Conservation (phyloP, 92 coral and sea anemone genomes). For the Heliopora coerulea region DNA sequence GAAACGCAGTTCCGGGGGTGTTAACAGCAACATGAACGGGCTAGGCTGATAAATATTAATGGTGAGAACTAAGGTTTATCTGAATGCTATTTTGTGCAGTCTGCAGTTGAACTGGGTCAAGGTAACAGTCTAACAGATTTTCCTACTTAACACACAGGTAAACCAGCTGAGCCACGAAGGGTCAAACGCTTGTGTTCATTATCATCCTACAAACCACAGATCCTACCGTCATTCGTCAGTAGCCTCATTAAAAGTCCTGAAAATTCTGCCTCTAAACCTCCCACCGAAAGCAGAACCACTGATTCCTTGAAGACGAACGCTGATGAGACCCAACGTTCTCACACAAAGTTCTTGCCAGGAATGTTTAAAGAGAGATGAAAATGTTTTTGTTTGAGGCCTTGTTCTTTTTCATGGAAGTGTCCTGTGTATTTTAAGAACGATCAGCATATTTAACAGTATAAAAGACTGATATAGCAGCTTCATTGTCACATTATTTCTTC, state of each 20-base stretch:
- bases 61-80: too few species aligned
- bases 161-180: conserved; percentile 3
- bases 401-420: background rate
- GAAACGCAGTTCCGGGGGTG: too few species aligned
- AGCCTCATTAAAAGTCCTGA: background rate
- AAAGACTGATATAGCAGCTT: too few species aligned
- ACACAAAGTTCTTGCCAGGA: conserved; percentile 44
- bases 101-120: too few species aligned
- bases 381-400: background rate
- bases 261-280: background rate
- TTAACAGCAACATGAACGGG: too few species aligned
- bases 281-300: conserved; percentile 43
- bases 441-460: background rate
- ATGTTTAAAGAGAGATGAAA: conserved; percentile 46
- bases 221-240: conserved; percentile 6
- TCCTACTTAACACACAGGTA: too few species aligned
- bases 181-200: conserved; percentile 28
- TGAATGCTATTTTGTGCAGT: too few species aligned
- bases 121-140: too few species aligned
- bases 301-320: conserved; percentile 46
- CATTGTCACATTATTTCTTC: background rate
- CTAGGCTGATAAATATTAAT: too few species aligned
- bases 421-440: too few species aligned
- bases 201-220: conserved; percentile 34
- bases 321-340: background rate